phyloP scores from a whole-genome alignment of 2,888 invertebrate species.

The Electrophaes corylata region DNA sequence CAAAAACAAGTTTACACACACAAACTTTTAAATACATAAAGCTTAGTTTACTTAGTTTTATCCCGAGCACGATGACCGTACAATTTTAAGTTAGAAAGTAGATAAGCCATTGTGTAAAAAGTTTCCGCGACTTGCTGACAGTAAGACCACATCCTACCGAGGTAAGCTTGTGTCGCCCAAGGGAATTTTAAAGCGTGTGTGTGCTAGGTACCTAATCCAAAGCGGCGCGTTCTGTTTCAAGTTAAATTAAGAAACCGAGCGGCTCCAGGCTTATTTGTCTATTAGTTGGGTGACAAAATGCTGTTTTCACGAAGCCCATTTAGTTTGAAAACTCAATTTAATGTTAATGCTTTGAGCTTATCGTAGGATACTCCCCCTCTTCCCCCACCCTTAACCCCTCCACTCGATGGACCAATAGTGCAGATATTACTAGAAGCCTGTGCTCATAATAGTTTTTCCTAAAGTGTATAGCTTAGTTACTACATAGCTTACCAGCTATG shows the following conservation, averaged over 20 bases:
- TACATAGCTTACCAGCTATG: too few species aligned
- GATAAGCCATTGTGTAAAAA: not conserved
- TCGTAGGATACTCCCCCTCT: too few species aligned
- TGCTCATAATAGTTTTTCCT: not conserved
- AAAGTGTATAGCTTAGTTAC: too few species aligned
- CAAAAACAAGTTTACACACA: too few species aligned
- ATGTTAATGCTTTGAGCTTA: too few species aligned
- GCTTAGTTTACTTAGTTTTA: too few species aligned
- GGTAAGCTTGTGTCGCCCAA: constrained; percentile 49
- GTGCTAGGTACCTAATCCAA: constrained; percentile 36
- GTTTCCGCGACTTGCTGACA: constrained; percentile 26
- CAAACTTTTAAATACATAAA: too few species aligned
- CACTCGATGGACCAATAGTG: too few species aligned
- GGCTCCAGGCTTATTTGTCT: constrained; percentile 20
- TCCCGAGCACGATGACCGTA: not conserved
- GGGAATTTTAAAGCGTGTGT: constrained; percentile 55
- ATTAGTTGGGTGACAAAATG: constrained; percentile 20
- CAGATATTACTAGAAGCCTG: too few species aligned
- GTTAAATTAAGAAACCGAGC: constrained; percentile 39
- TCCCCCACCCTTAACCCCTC: too few species aligned
- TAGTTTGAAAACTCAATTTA: not conserved
- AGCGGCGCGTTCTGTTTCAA: constrained; percentile 34
- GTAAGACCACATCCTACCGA: constrained; percentile 35
- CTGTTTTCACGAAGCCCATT: not conserved
- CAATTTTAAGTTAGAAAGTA: not conserved